A percentile compares a stretch with the other conserved stretches of the same genome.
Evolutionary conservation across 2,113 vertebrate genomes (phyloP).

Genomic region (Petrocephalus microphthalmus): DNA sequence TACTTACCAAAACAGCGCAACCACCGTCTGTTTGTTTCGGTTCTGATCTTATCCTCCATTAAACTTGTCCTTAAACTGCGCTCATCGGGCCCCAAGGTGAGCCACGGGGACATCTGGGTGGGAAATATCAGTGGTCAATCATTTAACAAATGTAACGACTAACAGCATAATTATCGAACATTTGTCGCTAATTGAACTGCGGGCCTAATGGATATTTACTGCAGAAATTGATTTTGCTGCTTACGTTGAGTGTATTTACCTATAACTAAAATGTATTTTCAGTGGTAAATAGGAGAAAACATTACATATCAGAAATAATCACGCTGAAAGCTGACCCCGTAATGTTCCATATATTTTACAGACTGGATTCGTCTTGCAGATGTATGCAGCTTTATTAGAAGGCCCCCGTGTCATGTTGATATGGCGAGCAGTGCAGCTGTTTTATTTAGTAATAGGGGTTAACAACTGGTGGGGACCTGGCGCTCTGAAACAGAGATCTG

Average conservation of each 20-base stretch:
- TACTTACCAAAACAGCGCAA: not conserved
- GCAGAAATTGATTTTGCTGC: not conserved
- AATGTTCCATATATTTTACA: slow-evolving; percentile 13
- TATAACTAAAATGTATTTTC: not conserved
- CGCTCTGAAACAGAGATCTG: slow-evolving; percentile 15
- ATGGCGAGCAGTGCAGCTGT: slow-evolving; percentile 30
- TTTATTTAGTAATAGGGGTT: slow-evolving; percentile 20
- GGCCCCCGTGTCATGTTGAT: slow-evolving; percentile 26
- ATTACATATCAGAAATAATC: not conserved
- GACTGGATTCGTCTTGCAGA: slow-evolving; percentile 15
- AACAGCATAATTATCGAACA: not conserved
- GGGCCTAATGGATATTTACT: not conserved
- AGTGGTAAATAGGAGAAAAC: not conserved
- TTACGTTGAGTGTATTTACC: not conserved
- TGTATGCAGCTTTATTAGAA: slow-evolving; percentile 14
- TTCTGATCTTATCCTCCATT: not conserved
- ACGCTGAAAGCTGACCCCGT: not conserved
- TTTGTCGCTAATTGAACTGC: not conserved
- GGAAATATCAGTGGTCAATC: not conserved
- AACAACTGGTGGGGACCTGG: slow-evolving; percentile 20
- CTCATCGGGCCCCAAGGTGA: not conserved
- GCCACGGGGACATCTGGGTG: not conserved
- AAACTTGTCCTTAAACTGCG: not conserved
- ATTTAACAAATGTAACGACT: not conserved
- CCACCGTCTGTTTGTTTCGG: not conserved